Evolutionary conservation across 1,140 invertebrate genomes (phyloP), one percentile per base, ranked within the genome.

Genomic region (Drosophila kepulauana): DNA sequence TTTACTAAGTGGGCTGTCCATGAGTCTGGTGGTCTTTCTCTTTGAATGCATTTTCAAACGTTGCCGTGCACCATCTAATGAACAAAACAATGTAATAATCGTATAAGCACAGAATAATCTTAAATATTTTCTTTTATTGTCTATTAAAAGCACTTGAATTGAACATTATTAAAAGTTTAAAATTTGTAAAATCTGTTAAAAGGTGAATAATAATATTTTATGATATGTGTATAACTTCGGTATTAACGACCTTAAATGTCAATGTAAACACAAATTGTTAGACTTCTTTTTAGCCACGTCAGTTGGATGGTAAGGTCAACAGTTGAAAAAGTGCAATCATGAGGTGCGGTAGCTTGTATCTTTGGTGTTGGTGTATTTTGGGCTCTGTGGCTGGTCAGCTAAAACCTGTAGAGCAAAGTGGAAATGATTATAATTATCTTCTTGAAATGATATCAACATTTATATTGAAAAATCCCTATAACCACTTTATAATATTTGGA

Each of bases 91-190:
- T 49, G 15, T 57, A n/a, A 46, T 67, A n/a, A 13, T 64, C 43
- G n/a, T 30, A 10, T 64, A 30, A 43, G 16, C 6, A 15, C 41
- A 49, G 33, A 54, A 35, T 8, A 38, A 30, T 25, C 4, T 46
- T 20, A 5, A 5, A 49, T 56, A 13, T 5, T 43, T 3, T 25
- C 20, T 25, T 3, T 1, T 13, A 10, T 15, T 41, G 1, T 41
- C 56, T 52, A 5, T 5, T 69, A 20, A 2, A 45, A n/a, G 10
- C 57, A 52, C 20, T 61, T 54, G 2, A 69, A 69, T 69, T 25
- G 20, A 25, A 4, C 20, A 25, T 25, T 25, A 25, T 25, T 0
- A 25, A 25, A 25, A 25, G 20, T 25, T 25, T 25, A 25, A 4
- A 25, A 0, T 4, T 25, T 25, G 20, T 25, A 25, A 25, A 25